Conservation (phyloP, 2,888 invertebrate species). For the Pyrochroa serraticornis region DNA sequence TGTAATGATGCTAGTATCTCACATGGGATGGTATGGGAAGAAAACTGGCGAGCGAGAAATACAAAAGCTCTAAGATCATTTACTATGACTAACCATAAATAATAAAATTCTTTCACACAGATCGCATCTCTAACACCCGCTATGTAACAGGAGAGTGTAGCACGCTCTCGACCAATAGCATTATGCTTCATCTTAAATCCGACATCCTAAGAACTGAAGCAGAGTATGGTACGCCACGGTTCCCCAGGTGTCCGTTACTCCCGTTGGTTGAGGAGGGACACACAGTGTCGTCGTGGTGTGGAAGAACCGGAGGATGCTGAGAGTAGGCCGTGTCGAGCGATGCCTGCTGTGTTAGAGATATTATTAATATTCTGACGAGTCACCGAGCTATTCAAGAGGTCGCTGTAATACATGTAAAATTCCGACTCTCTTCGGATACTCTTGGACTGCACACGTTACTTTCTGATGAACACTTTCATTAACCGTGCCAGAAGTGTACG, state of each 20-base stretch:
- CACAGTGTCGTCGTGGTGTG: slow-evolving; percentile 30
- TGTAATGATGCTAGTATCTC: too few relatives aligned
- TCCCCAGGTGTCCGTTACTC: slow-evolving; percentile 31
- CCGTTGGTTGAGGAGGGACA: slow-evolving; percentile 33
- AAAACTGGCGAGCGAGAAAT: slow-evolving; percentile 8
- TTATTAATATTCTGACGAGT: slow-evolving; percentile 53
- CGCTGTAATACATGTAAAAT: slow-evolving; percentile 35
- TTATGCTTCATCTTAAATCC: slow-evolving; percentile 31
- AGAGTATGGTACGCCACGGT: slow-evolving; percentile 1
- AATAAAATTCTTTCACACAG: slow-evolving; percentile 46
- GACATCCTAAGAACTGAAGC: slow-evolving; percentile 4
- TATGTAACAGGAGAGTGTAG: slow-evolving; percentile 45
- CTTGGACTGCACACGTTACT: slow-evolving; percentile 1
- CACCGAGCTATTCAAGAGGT: slow-evolving; percentile 50
- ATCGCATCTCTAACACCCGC: slow-evolving; percentile 47
- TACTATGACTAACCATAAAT: slow-evolving; percentile 45
- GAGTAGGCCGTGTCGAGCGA: slow-evolving; percentile 48
- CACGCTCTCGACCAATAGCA: slow-evolving; percentile 42
- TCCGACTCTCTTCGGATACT: slow-evolving; percentile 29
- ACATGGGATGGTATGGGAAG: background rate
- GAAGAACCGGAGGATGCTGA: slow-evolving; percentile 42
- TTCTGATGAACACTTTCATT: slow-evolving; percentile 9
- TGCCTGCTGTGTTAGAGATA: slow-evolving; percentile 48
- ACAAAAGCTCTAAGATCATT: slow-evolving; percentile 35
- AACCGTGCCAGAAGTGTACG: background rate